Evolutionary conservation across 2,113 vertebrate species (phyloP).

Genomic region (Hippocampus mohnikei): DNA sequence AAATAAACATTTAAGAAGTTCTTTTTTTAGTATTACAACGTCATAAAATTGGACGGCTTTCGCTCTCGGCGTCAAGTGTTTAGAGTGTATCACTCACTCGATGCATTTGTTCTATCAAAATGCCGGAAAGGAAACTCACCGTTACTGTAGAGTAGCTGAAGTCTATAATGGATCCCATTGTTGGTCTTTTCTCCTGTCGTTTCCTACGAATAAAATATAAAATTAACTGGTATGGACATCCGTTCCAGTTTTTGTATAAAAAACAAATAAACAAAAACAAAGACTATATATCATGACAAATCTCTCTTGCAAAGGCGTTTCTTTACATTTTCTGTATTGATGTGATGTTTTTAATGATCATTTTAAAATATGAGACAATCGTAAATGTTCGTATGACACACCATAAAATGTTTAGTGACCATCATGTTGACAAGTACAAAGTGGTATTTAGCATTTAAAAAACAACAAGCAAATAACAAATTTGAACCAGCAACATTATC

Average conservation of each 20-base stretch:
- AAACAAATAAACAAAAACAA: neutral
- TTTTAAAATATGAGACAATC: neutral
- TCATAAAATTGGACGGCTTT: neutral
- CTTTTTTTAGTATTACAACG: neutral
- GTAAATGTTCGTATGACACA: neutral
- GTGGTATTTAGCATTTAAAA: slow-evolving; percentile 1
- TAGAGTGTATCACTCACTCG: slow-evolving; percentile 16
- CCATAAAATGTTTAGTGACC: neutral
- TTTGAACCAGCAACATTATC: neutral
- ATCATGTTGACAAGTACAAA: slow-evolving; percentile 4
- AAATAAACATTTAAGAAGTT: neutral
- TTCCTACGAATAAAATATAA: slow-evolving; percentile 74
- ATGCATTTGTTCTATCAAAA: slow-evolving; percentile 36
- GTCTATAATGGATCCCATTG: slow-evolving; percentile 98
- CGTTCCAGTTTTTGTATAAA: too few relatives aligned
- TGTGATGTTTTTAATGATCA: neutral
- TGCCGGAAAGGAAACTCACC: slow-evolving; percentile 73
- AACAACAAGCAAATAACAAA: slow-evolving; percentile 1
- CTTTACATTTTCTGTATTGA: neutral
- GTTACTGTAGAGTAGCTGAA: slow-evolving; percentile 97
- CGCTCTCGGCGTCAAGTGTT: neutral
- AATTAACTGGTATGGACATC: too few relatives aligned
- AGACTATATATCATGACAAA: slow-evolving; percentile 12
- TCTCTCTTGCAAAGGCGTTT: neutral
- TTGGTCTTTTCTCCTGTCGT: slow-evolving; percentile 97